Conservation (phyloP, 2,888 invertebrate genomes). For the Diaphora mendica region DNA sequence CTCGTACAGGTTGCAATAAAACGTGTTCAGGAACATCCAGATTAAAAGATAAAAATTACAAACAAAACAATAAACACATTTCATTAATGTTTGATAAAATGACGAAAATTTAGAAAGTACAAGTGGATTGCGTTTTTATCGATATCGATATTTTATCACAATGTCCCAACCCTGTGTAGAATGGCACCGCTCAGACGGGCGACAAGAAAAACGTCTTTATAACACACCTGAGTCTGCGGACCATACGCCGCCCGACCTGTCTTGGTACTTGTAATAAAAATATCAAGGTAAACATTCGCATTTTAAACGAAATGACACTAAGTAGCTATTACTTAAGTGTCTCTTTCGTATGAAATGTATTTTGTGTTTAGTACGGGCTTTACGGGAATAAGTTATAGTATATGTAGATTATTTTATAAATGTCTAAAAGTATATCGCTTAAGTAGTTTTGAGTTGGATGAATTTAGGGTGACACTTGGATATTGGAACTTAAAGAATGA, state of each 20-base stretch:
- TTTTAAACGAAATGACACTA: constrained; percentile 7
- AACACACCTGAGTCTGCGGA: constrained; percentile 76
- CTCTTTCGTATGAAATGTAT: constrained; percentile 2
- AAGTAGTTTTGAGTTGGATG: not conserved
- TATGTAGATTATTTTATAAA: constrained; percentile 6
- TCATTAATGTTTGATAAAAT: not conserved
- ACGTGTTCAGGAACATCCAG: not conserved
- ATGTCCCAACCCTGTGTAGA: constrained; percentile 57
- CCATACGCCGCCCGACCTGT: constrained; percentile 49
- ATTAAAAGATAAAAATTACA: no score
- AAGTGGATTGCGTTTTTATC: not conserved
- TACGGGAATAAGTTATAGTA: constrained; percentile 2
- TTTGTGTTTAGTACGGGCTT: constrained; percentile 9
- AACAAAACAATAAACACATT: not conserved
- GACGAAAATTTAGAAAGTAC: not conserved
- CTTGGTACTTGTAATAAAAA: constrained; percentile 65
- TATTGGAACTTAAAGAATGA: not conserved
- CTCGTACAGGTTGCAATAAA: no score
- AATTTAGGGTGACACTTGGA: not conserved
- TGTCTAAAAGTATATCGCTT: not conserved
- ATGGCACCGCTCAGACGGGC: constrained; percentile 58
- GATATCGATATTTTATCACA: constrained; percentile 18
- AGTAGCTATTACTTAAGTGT: not conserved
- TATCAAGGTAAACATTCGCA: constrained; percentile 24
- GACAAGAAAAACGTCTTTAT: constrained; percentile 82